Base-by-base conservation (phyloP, 2,888 invertebrate species). In the Coleophora deauratella region DNA sequence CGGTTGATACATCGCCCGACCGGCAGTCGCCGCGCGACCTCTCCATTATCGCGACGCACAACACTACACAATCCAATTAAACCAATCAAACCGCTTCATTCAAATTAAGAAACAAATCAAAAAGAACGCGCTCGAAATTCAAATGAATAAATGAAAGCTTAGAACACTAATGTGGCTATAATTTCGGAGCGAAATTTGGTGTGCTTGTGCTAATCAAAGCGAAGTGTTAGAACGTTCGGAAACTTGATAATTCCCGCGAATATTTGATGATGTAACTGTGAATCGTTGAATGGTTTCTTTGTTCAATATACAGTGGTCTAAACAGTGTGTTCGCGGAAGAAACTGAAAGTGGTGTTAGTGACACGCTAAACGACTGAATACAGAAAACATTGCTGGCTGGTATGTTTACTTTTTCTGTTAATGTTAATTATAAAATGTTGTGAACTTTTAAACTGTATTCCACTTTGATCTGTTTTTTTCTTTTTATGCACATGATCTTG, bases 1-100 rank as follows among this genome's bases (percentile, higher is more conserved):
- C 62, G n/a, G 70, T 70, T 72, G 76, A 72, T 72, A 78, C 62
- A 68, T 59, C 67, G 65, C 62, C 58, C 21, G 21, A 21, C 21
- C 21, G 21, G 52, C 81, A 82, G 82, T 82, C 76, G 75, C 61
- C 52, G 50, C 66, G 73, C 79, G 74, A 72, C 81, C 78, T 79
- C 72, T 65, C 71, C 45, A 45, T 76, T 78, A 79, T 80, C 82
- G 76, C 81, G 78, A 63, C 70, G 60, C 66, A 59, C 65, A 54
- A 62, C 62, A 57, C 59, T 56, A 56, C 60, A 54, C 53, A 59
- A 65, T 66, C 63, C 63, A 68, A 75, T 72, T 69, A 67, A 21
- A 67, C 66, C 62, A 66, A 72, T 71, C 62, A 61, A 50, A 62
- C 65, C 64, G 69, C 66, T 57, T 57, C 56, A 60, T 69, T 62